Evolutionary conservation across 2,797 vertebrate species (phyloP), one percentile per base, ranked within the genome.

Genomic region (Hypotaenidia okinawae): DNA sequence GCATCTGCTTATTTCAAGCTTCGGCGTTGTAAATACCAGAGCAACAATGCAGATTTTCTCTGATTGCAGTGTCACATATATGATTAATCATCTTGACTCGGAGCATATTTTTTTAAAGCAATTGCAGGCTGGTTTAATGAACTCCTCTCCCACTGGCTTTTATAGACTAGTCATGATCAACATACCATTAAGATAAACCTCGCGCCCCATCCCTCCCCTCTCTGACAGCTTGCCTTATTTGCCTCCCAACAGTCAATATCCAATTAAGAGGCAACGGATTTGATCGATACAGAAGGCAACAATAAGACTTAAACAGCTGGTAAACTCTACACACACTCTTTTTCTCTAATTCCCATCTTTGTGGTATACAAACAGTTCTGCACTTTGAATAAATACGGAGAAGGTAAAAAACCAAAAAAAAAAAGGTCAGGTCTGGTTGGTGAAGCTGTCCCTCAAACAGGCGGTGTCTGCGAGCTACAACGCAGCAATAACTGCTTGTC

Each of bases 231-330:
- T 87, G 74, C 62, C 92, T 89, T 87, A 95, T 95, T 94, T 95
- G 95, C 95, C 84, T 97, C 94, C 91, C 55, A 95, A 96, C 93
- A 96, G 96, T 93, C 93, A 96, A 96, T 96, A 96, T 89, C 84
- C 81, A 97, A 97, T 95, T 97, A 97, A 95, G 91, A 92, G 54
- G 51, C 63, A 87, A 87, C 8, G 3, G 79, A 89, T 74, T 85
- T 95, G 85, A 95, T 97, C 94, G 0, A 94, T 96, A 89, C 58
- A 90, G 92, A 95, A 92, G 84, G 96, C 78, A 96, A 94, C 58
- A 92, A 75, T 84, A 73, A 85, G 75, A 95, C 84, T 96, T 95
- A 91, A 97, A 90, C 91, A 94, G 87, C 91, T 68, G 68, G 85
- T 54, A 87, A 90, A 94, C 91, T 87, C 78, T 80, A 68, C 90